Base-by-base conservation (phyloP, 1,140 invertebrate genomes). In the Neodiprion virginianus region DNA sequence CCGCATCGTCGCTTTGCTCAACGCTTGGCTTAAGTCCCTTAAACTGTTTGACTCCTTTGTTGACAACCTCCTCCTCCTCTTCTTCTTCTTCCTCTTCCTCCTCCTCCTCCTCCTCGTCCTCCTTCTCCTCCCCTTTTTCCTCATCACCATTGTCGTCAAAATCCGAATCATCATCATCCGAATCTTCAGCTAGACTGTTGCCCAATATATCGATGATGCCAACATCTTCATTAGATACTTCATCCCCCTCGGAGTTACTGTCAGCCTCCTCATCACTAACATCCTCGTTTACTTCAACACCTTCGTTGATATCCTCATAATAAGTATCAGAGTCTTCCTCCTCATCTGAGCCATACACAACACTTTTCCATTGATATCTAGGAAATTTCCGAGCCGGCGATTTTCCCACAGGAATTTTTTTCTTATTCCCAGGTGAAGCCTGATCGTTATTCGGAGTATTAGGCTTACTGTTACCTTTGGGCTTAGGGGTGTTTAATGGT, bases 1-100 rank as follows among this genome's bases (percentile, higher is more conserved):
- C 79, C 9, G 76, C 75, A 14, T 79, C 77, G 67, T 76, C 75
- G 8, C 79, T 77, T 0, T 76, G 75, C 0, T 79, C 79, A 14
- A 75, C 76, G 8, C 75, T 40, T 40, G 53, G 53, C 53, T 61
- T 61, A 12, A 61, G 53, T 17, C 53, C 53, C 8, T 61, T 61
- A 17, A 61, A 49, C 17, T 68, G 12, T 11, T 68, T 65, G 0
- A 23, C 65, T 28, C 40, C 78, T 50, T 77, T 72, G 9, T 74
- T 72, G 4, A 71, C 74, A 5, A 75, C 72, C 17, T 72, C 67
- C 0, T 77, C 77, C 53, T 71, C 65, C 17, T 78, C 66, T 1
- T 78, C 76, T 53, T 83, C 73, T 2, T 75, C 70, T 1, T 76
- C 74, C 14, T 82, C 75, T 1, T 81, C 72, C 17, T 72, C 67